A percentile compares a stretch with the other conserved stretches of the same genome.
These are phyloP conservation scores for Cacoxenus indagator DNA, from an alignment of 2,888 invertebrate species.

Conservation along the genomic window DNA sequence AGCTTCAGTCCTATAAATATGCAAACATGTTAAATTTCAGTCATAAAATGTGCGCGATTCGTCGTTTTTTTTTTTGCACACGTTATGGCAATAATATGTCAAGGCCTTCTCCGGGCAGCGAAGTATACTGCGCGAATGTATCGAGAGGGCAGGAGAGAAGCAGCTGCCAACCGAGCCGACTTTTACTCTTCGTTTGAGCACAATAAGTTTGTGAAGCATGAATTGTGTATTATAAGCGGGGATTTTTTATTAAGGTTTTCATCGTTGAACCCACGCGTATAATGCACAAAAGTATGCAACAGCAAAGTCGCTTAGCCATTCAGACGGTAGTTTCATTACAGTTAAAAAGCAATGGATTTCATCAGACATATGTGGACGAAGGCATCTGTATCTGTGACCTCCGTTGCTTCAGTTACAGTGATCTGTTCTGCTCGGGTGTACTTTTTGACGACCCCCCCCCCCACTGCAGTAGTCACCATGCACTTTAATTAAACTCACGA, in stretches of 20 bases:
- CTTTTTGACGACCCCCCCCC: too few relatives aligned
- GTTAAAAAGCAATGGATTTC: neutral
- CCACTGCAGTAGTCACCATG: neutral
- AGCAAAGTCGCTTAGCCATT: neutral
- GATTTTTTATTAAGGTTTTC: neutral
- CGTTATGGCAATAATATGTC: neutral
- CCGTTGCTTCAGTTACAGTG: neutral
- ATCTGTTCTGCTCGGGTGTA: neutral
- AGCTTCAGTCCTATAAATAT: too few relatives aligned
- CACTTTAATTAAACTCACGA: constrained; percentile 8
- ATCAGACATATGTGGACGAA: neutral
- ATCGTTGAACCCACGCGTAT: neutral
- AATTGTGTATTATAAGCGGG: neutral
- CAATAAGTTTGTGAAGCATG: constrained; percentile 6
- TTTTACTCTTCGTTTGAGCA: constrained; percentile 2
- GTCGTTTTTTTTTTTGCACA: neutral
- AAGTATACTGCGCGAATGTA: neutral
- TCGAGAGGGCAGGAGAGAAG: too few relatives aligned
- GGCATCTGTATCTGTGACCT: neutral
- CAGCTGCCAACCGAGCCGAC: neutral
- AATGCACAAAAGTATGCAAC: neutral
- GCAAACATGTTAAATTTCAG: neutral
- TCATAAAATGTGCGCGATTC: neutral
- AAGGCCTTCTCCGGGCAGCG: neutral
- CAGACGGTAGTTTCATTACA: neutral